Percentiles rank a stretch among this genome's conserved stretches.
Conservation (phyloP, 2,797 vertebrate species). For the Chelon auratus region DNA sequence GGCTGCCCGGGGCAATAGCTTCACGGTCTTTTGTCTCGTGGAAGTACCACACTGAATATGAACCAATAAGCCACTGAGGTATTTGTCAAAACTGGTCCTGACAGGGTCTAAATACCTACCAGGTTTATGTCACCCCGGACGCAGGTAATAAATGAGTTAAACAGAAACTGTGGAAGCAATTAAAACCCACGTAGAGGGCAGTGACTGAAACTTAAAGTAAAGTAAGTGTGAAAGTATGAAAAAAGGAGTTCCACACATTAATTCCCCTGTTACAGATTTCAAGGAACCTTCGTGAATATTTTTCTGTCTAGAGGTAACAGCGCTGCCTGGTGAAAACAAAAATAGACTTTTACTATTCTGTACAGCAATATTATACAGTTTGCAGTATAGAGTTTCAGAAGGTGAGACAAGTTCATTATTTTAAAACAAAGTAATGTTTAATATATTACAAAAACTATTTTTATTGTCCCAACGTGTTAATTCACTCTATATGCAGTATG, state of each 20-base stretch:
- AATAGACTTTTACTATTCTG: too few relatives aligned
- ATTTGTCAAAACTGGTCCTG: conserved; percentile 72
- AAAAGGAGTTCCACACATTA: not conserved
- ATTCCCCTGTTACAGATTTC: not conserved
- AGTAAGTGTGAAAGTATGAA: too few relatives aligned
- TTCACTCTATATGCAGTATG: not conserved
- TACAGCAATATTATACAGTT: not conserved
- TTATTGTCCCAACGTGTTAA: not conserved
- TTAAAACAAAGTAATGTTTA: not conserved
- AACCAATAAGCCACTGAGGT: conserved; percentile 55
- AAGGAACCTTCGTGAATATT: not conserved
- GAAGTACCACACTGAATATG: conserved; percentile 42
- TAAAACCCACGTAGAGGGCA: conserved; percentile 6
- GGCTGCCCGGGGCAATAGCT: conserved; percentile 53
- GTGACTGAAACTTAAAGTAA: not conserved
- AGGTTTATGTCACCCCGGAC: conserved; percentile 47
- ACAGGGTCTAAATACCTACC: conserved; percentile 53
- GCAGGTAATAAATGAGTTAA: conserved; percentile 22
- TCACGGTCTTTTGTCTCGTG: conserved; percentile 47
- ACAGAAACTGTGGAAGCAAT: conserved; percentile 27
- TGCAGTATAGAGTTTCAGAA: not conserved
- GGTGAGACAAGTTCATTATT: not conserved
- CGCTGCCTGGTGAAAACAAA: too few relatives aligned
- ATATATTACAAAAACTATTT: too few relatives aligned
- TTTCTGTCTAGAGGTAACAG: not conserved